phyloP scores from a whole-genome alignment of 2,888 invertebrate species.

The Allolobophora icterica region DNA sequence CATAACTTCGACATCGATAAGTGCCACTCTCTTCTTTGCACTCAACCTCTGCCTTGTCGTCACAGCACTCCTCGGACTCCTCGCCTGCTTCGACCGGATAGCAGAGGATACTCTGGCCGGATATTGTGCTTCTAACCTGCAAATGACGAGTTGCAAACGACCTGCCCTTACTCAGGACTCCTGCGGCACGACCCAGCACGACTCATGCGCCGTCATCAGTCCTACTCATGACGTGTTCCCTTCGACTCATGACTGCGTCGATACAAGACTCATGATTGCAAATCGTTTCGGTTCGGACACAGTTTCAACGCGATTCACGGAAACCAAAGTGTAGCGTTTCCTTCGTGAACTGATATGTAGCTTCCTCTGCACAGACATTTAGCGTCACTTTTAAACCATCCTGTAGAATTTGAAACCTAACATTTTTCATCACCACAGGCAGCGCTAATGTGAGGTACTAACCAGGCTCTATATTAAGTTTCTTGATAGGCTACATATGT shows the following conservation, averaged over 20 bases:
- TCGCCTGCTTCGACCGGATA: not conserved
- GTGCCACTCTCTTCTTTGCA: not conserved
- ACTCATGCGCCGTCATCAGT: not conserved
- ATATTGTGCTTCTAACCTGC: not conserved
- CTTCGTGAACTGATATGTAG: not conserved
- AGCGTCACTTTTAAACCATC: not conserved
- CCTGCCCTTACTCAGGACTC: not conserved
- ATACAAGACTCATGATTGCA: not conserved
- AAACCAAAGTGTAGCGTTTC: slow-evolving; percentile 5
- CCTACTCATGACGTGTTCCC: not conserved
- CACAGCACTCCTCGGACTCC: not conserved
- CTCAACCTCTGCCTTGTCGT: slow-evolving; percentile 21
- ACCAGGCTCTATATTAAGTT: too few species aligned
- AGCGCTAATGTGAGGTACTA: too few species aligned
- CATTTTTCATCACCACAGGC: not conserved
- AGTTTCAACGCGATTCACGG: not conserved
- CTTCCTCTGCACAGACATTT: not conserved
- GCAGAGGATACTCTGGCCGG: not conserved
- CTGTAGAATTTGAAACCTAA: not conserved
- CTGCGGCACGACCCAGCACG: not conserved
- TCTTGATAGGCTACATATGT: too few species aligned
- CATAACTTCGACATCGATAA: not conserved
- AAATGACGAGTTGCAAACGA: not conserved
- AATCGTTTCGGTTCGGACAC: not conserved
- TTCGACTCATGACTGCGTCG: not conserved